Evolutionary conservation across 2,888 invertebrate genomes (phyloP).

Genomic region (Catocala fraxini): DNA sequence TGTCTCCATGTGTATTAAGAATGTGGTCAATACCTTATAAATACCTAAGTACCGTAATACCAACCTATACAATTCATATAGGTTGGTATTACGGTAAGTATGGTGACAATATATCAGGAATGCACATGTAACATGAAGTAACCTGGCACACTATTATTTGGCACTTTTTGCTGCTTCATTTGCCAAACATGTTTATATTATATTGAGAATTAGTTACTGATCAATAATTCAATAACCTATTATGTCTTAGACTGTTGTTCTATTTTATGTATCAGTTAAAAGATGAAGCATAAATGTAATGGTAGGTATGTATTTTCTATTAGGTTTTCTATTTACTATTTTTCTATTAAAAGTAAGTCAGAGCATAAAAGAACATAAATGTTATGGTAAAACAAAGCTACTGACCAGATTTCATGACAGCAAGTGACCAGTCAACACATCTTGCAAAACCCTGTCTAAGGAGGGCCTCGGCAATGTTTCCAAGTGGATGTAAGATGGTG

Average conservation of each 20-base stretch:
- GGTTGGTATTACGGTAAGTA: background rate
- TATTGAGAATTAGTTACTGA: constrained; percentile 3
- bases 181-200: constrained; percentile 5
- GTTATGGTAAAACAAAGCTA: constrained; percentile 1
- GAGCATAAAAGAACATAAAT: too few species aligned
- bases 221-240: background rate
- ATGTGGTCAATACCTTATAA: too few species aligned
- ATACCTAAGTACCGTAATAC: too few species aligned
- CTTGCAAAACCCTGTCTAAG: constrained; percentile 96
- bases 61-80: too few species aligned
- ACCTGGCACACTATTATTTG: background rate
- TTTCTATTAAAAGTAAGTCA: too few species aligned
- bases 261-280: too few species aligned
- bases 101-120: background rate
- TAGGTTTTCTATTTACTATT: too few species aligned
- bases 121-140: background rate
- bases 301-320: too few species aligned
- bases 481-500: constrained; percentile 96
- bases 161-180: background rate
- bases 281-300: too few species aligned
- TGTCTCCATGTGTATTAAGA: too few species aligned
- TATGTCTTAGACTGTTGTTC: too few species aligned
- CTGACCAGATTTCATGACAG: constrained; percentile 81
- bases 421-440: constrained; percentile 89
- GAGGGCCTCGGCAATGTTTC: constrained; percentile 97